These are phyloP conservation scores for Selene dorsalis DNA, from an alignment of 2,797 vertebrate genomes.

Conservation along the genomic window DNA sequence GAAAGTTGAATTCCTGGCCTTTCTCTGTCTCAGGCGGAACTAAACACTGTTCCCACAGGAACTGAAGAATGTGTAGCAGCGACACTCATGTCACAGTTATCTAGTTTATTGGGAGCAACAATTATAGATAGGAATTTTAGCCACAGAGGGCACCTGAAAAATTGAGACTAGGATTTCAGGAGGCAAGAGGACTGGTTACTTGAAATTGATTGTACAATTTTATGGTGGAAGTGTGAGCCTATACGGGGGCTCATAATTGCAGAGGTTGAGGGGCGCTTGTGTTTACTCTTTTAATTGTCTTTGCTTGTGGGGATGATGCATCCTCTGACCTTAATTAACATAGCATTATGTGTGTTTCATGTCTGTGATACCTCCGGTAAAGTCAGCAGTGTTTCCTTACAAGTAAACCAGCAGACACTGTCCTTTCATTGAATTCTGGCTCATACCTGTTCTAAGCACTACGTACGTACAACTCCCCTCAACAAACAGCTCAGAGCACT, in stretches of 20 bases:
- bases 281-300: slow-evolving; percentile 53
- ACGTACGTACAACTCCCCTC: slow-evolving; percentile 45
- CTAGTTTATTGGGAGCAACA: slow-evolving; percentile 41
- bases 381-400: slow-evolving; percentile 21
- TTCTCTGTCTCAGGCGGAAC: slow-evolving; percentile 66
- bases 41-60: slow-evolving; percentile 68
- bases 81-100: slow-evolving; percentile 66
- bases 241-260: slow-evolving; percentile 34
- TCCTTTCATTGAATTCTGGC: slow-evolving; percentile 57
- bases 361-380: slow-evolving; percentile 17
- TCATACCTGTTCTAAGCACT: slow-evolving; percentile 41
- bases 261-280: slow-evolving; percentile 43
- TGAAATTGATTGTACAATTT: slow-evolving; percentile 28
- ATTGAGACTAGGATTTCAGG: neutral
- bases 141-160: neutral
- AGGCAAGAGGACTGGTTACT: slow-evolving; percentile 18
- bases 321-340: slow-evolving; percentile 65
- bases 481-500: slow-evolving; percentile 54
- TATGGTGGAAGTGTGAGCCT: slow-evolving; percentile 21
- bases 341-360: slow-evolving; percentile 30
- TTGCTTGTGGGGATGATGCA: slow-evolving; percentile 44
- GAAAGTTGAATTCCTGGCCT: slow-evolving; percentile 64
- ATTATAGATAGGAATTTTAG: slow-evolving; percentile 44
- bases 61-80: slow-evolving; percentile 59
- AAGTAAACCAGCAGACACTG: slow-evolving; percentile 30